These are phyloP conservation scores for Musca domestica DNA, from an alignment of 1,140 invertebrate genomes.

Conservation along the genomic window DNA sequence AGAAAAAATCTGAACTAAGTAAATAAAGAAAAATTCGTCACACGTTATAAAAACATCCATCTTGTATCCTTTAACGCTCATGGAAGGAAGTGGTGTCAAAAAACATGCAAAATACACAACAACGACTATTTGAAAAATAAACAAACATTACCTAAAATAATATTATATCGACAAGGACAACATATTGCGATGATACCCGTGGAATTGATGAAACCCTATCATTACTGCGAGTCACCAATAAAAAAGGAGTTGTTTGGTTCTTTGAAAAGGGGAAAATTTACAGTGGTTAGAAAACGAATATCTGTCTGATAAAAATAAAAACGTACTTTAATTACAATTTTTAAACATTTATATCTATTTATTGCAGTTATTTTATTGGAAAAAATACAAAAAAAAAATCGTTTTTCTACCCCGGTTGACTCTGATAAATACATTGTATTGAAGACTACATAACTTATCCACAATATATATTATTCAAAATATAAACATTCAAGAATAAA, in stretches of 20 bases:
- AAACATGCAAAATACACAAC: not conserved
- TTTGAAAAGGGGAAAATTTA: not conserved
- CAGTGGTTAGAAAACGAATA: not conserved
- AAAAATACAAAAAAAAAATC: no score
- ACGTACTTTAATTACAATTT: not conserved
- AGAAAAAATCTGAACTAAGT: no score
- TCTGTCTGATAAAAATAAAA: not conserved
- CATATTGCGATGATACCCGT: not conserved
- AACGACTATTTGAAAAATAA: not conserved
- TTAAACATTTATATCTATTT: no score
- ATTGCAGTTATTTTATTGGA: no score
- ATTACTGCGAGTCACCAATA: not conserved
- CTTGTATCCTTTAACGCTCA: not conserved
- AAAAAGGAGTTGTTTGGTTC: not conserved
- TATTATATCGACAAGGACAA: no score
- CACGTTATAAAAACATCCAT: constrained; percentile 16
- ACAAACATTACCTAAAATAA: not conserved
- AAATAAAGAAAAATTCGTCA: constrained; percentile 8
- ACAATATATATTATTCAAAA: no score
- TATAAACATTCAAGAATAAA: no score
- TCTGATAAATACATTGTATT: no score
- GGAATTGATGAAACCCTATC: not conserved
- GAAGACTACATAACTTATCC: no score
- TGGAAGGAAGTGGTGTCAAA: no score
- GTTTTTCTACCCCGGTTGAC: no score